Percentiles rank a stretch among this genome's conserved stretches.
Evolutionary conservation across 2,797 vertebrate species (phyloP).

Genomic region (Xiphorhynchus erythropygius): DNA sequence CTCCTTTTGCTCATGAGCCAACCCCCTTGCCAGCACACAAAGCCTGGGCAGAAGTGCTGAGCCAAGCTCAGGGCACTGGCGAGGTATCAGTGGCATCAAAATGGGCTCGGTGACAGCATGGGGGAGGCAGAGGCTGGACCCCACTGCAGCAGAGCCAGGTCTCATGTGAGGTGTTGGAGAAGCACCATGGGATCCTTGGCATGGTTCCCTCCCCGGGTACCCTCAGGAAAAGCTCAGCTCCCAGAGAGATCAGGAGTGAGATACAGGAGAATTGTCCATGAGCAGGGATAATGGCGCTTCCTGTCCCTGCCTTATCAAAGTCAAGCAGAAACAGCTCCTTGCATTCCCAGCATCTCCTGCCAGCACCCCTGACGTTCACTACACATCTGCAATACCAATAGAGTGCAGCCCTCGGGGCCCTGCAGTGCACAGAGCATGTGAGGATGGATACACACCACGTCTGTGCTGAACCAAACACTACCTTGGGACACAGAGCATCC

Average conservation of each 20-base stretch:
- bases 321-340: not conserved
- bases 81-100: rapidly evolving
- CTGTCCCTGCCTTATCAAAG: slow-evolving; percentile 22
- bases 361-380: not conserved
- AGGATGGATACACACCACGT: not conserved
- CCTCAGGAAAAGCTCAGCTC: not conserved
- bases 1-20: not conserved
- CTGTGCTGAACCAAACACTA: not conserved
- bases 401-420: rapidly evolving
- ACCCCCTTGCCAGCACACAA: rapidly evolving
- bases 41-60: not conserved
- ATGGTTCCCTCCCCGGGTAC: not conserved
- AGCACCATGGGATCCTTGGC: not conserved
- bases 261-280: not conserved
- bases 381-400: not conserved
- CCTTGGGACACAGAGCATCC: rapidly evolving
- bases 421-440: rapidly evolving
- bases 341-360: not conserved
- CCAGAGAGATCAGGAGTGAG: not conserved
- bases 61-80: rapidly evolving
- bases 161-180: rapidly evolving
- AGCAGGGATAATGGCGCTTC: not conserved
- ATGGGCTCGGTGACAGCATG: rapidly evolving
- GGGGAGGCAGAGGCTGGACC: not conserved
- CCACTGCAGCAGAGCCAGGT: not conserved